These are phyloP conservation scores for Chrysomela aeneicollis DNA, from an alignment of 2,888 invertebrate genomes.

Conservation along the genomic window DNA sequence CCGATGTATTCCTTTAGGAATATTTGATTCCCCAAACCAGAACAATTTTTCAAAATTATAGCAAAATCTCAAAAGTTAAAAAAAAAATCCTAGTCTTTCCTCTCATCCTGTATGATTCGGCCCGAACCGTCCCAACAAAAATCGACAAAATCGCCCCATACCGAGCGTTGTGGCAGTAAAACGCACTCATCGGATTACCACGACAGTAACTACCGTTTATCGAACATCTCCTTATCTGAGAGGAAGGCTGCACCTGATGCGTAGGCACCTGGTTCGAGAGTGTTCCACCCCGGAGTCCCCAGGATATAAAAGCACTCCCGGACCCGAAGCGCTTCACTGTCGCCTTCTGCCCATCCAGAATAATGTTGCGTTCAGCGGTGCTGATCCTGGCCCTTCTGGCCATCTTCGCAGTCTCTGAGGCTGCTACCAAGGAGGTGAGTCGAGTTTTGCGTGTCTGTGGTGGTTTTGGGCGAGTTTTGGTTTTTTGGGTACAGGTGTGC, in stretches of 20 bases:
- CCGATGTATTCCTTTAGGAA: too few species aligned
- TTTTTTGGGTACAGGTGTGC: background rate
- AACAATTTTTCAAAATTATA: too few species aligned
- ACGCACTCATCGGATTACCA: background rate
- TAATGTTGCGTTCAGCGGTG: conserved; percentile 16
- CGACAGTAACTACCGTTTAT: conserved; percentile 7
- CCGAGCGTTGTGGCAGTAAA: background rate
- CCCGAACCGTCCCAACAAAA: background rate
- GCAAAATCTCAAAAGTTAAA: too few species aligned
- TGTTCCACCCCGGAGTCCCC: conserved; percentile 7
- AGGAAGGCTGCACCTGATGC: conserved; percentile 20
- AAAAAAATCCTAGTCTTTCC: too few species aligned
- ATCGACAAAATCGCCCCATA: background rate
- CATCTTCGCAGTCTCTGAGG: background rate
- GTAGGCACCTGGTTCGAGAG: conserved; percentile 16
- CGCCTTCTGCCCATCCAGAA: background rate
- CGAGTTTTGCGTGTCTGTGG: too few species aligned
- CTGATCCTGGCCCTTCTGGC: conserved; percentile 12
- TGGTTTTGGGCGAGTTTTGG: too few species aligned
- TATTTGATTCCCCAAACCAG: too few species aligned
- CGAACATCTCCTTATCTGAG: conserved; percentile 12
- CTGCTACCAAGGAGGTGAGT: conserved; percentile 14
- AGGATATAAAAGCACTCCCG: conserved; percentile 22
- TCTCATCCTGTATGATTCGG: too few species aligned
- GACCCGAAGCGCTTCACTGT: background rate